Conservation (phyloP, 2,888 invertebrate species). For the Caprella mutica region DNA sequence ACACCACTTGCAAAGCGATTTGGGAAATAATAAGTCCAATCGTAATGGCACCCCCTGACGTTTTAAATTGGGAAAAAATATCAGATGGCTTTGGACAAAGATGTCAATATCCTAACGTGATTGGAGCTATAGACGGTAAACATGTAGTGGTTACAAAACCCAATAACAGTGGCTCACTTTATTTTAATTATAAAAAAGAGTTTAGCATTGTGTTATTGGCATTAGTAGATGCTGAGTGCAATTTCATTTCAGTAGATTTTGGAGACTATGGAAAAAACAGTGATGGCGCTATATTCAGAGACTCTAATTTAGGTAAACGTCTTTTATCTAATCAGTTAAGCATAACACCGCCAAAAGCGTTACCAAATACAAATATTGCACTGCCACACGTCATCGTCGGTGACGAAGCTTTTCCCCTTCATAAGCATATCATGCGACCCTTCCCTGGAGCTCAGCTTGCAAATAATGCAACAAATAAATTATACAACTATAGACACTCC, state of each 20-base stretch:
- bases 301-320: conserved; percentile 14
- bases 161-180: conserved; percentile 11
- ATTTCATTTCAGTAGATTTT: conserved; percentile 9
- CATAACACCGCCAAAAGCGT: conserved; percentile 8
- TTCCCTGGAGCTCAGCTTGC: conserved; percentile 10
- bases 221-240: conserved; percentile 14
- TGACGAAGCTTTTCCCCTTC: conserved; percentile 17
- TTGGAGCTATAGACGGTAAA: background rate
- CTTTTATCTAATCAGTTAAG: conserved; percentile 1
- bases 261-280: conserved; percentile 15
- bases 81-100: background rate
- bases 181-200: conserved; percentile 10
- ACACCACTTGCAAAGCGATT: too few relatives aligned
- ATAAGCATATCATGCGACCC: conserved; percentile 16
- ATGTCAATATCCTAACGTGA: background rate
- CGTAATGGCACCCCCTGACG: background rate
- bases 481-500: conserved; percentile 15
- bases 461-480: background rate
- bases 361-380: conserved; percentile 4
- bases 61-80: conserved; percentile 1
- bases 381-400: conserved; percentile 13
- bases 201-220: conserved; percentile 15
- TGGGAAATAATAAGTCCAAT: background rate
- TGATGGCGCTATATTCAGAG: conserved; percentile 14
- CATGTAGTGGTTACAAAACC: background rate